A percentile compares a stretch with the other conserved stretches of the same genome.
Conservation (phyloP, 2,888 invertebrate species). For the Pedicia rivosa region DNA sequence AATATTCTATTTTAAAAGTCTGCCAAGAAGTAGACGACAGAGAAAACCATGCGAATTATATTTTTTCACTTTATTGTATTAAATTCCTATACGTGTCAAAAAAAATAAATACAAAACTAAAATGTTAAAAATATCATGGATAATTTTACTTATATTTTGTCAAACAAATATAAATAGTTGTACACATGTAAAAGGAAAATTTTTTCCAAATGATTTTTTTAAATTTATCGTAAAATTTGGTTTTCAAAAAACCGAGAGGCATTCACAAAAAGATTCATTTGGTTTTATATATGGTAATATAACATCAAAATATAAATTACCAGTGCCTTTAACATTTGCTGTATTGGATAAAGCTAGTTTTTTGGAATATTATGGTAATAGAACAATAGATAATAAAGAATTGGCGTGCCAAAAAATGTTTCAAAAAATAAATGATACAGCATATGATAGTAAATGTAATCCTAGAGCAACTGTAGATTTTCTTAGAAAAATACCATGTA, state of each 20-base stretch:
- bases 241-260: slow-evolving; percentile 86
- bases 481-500: slow-evolving; percentile 74
- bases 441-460: slow-evolving; percentile 74
- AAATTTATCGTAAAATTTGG: slow-evolving; percentile 91
- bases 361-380: slow-evolving; percentile 75
- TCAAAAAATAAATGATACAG: slow-evolving; percentile 58
- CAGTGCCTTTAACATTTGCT: slow-evolving; percentile 57
- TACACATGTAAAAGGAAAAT: slow-evolving; percentile 48
- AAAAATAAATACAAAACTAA: too few relatives aligned
- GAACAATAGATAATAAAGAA: slow-evolving; percentile 45
- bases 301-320: slow-evolving; percentile 50
- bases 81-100: too few relatives aligned
- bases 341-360: slow-evolving; percentile 80
- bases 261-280: slow-evolving; percentile 69
- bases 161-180: too few relatives aligned
- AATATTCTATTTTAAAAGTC: too few relatives aligned
- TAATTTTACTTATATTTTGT: too few relatives aligned
- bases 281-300: slow-evolving; percentile 96
- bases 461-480: slow-evolving; percentile 48
- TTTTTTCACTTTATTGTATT: too few relatives aligned
- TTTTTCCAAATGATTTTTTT: slow-evolving; percentile 60
- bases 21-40: too few relatives aligned
- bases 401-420: slow-evolving; percentile 78
- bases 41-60: too few relatives aligned
- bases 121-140: too few relatives aligned